phyloP scores from a whole-genome alignment of 2,888 invertebrate genomes.

The Perdita meconis region DNA sequence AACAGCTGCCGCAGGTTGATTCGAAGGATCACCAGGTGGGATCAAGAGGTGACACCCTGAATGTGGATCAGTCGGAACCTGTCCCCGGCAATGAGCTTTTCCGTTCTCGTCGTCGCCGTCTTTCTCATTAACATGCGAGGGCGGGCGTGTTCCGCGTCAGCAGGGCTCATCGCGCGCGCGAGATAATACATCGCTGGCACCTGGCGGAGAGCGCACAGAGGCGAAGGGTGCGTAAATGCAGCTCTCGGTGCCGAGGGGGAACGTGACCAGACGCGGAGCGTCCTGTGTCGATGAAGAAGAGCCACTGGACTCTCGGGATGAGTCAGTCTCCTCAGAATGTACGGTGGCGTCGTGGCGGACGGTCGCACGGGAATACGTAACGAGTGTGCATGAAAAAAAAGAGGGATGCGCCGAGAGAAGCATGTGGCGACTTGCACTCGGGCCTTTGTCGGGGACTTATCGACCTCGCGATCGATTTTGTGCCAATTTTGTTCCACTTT shows the following conservation, averaged over 20 bases:
- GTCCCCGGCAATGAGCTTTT: constrained; percentile 15
- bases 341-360: constrained; percentile 70
- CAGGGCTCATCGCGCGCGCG: constrained; percentile 57
- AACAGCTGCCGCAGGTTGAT: no score
- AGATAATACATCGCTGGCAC: constrained; percentile 62
- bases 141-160: constrained; percentile 57
- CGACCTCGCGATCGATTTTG: constrained; percentile 8
- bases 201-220: constrained; percentile 72
- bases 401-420: constrained; percentile 63
- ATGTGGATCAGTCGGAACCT: constrained; percentile 11
- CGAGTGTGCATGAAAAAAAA: constrained; percentile 67
- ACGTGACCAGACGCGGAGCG: constrained; percentile 79
- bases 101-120: constrained; percentile 32
- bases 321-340: constrained; percentile 78
- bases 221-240: constrained; percentile 78
- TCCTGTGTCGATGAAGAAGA: constrained; percentile 76
- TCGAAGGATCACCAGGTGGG: no score
- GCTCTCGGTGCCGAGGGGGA: constrained; percentile 67
- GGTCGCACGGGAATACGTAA: constrained; percentile 74
- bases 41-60: neutral
- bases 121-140: constrained; percentile 47
- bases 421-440: constrained; percentile 37
- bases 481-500: neutral
- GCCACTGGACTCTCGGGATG: constrained; percentile 71
- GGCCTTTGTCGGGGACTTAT: constrained; percentile 33